Conservation (phyloP, 2,888 invertebrate genomes). For the Polymixis flavicincta region DNA sequence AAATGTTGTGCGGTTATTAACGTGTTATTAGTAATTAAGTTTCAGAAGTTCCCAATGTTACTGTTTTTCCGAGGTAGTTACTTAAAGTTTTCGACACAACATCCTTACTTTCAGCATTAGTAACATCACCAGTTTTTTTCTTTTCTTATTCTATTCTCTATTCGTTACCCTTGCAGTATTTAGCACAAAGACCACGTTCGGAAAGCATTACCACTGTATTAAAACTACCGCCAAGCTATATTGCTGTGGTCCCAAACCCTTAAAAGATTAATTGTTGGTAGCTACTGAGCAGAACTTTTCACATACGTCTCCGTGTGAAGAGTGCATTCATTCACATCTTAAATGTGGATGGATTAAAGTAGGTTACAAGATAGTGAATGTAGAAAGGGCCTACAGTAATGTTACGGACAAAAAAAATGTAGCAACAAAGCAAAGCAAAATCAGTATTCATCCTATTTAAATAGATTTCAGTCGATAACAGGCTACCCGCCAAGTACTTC, state of each 20-base stretch:
- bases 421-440: not conserved
- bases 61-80: not conserved
- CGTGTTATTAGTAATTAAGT: not conserved
- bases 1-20: constrained; percentile 1
- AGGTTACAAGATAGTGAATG: not conserved
- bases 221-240: not conserved
- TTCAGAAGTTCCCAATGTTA: not conserved
- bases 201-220: not conserved
- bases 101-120: not conserved
- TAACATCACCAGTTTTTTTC: too few species aligned
- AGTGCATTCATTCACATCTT: not conserved
- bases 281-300: not conserved
- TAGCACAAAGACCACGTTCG: not conserved
- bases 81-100: not conserved
- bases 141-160: too few species aligned
- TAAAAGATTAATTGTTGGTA: not conserved
- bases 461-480: not conserved
- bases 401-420: not conserved
- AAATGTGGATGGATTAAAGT: not conserved
- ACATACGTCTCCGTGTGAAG: too few species aligned
- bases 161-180: not conserved
- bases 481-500: not conserved
- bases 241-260: not conserved
- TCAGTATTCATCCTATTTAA: not conserved
- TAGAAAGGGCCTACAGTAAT: not conserved